Base-by-base conservation (phyloP, 1,140 invertebrate species). In the Apis mellifera region DNA sequence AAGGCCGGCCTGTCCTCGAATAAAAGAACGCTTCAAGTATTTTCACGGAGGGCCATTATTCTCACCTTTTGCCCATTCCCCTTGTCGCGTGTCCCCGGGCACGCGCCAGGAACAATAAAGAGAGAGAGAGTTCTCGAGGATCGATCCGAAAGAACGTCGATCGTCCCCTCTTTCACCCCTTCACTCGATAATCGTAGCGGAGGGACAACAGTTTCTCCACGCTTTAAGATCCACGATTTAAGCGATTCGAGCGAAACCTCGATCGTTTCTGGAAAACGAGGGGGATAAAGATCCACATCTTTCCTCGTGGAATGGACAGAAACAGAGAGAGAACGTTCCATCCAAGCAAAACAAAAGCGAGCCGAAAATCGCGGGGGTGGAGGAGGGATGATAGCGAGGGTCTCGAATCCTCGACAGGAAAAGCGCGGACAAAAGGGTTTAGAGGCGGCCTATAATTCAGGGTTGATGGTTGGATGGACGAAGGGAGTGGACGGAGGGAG, bases 361-460 rank as follows among this genome's bases (percentile, higher is more conserved):
- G 64, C 73, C 77, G 80, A 88, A 88, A 88, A 88, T 88, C 86
- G 84, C 76, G 78, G 48, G 57, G 32, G 21, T 9, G 4, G 62
- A 54, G 68, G 77, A 59, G 76, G 32, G 32, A 32, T 3, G 32
- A 42, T 42, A 42, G 32, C 0, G 32, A 3, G 77, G 86, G 88
- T 84, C 89, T 90, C 86, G 89, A 91, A 90, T 91, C 78, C 89
- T 88, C 70, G 89, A 89, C 90, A 93, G 92, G 92, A 93, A 93
- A 92, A 93, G 92, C 91, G 84, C 87, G 90, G 91, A 94, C 92
- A 94, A 94, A 94, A 93, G 92, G 87, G 92, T 93, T 93, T 91
- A 89, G 91, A 89, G 89, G 89, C 88, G 88, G 92, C 90, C 92
- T 93, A 94, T 94, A 94, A 93, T 93, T 93, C 92, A 94, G 90